Evolutionary conservation across 2,888 invertebrate genomes (phyloP).

Genomic region (Nomada fabriciana): DNA sequence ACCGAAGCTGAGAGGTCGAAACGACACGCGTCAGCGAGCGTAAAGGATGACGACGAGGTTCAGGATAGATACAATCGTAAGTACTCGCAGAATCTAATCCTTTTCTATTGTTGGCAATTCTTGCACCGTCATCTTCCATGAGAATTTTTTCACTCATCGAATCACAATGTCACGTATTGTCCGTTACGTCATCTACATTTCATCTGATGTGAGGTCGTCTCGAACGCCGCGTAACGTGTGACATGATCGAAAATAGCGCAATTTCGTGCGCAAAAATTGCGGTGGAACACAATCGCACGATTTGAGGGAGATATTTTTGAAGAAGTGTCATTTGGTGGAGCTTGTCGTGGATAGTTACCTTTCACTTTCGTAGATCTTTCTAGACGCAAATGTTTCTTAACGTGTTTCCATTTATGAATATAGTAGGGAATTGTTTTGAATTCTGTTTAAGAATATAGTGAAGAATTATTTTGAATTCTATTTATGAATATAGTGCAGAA

Average conservation of each 20-base stretch:
- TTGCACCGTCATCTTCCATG: not conserved
- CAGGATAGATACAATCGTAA: constrained; percentile 59
- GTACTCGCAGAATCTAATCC: constrained; percentile 29
- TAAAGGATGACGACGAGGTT: constrained; percentile 47
- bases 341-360: too few relatives aligned
- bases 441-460: too few relatives aligned
- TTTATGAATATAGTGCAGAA: too few relatives aligned
- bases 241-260: not conserved
- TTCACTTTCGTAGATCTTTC: too few relatives aligned
- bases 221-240: not conserved
- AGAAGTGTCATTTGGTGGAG: too few relatives aligned
- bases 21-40: constrained; percentile 48
- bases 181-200: not conserved
- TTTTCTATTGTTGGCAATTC: not conserved
- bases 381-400: too few relatives aligned
- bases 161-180: not conserved
- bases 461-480: too few relatives aligned
- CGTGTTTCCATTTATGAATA: too few relatives aligned
- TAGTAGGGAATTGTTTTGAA: too few relatives aligned
- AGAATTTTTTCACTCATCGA: constrained; percentile 16
- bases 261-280: not conserved
- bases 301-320: not conserved
- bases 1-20: constrained; percentile 66
- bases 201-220: not conserved
- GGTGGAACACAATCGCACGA: not conserved